A percentile compares a stretch with the other conserved stretches of the same genome.
These are phyloP conservation scores for Dasyurus viverrinus DNA, from an alignment of 2,113 vertebrate species.

Conservation along the genomic window DNA sequence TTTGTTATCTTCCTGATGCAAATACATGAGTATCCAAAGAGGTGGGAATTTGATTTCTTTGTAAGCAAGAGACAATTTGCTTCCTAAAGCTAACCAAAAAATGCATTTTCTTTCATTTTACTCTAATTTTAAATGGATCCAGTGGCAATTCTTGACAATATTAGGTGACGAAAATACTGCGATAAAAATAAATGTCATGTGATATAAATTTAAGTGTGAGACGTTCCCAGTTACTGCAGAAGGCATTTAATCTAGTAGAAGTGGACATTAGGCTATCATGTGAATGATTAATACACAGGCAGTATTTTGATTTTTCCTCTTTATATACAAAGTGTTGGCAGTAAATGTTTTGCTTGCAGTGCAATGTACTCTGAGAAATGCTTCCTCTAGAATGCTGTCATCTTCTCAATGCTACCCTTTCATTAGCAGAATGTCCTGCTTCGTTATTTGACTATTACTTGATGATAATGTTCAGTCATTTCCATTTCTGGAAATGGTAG, in stretches of 20 bases:
- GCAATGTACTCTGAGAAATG: background rate
- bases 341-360: background rate
- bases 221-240: background rate
- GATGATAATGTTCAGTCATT: background rate
- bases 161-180: slow-evolving; percentile 11
- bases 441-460: background rate
- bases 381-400: background rate
- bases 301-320: slow-evolving; percentile 8
- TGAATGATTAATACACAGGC: slow-evolving; percentile 22
- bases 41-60: slow-evolving; percentile 29
- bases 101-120: background rate
- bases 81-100: slow-evolving; percentile 18
- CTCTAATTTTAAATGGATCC: slow-evolving; percentile 13
- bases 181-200: slow-evolving; percentile 17
- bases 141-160: background rate
- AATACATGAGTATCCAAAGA: slow-evolving; percentile 26
- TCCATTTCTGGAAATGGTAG: background rate
- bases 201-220: slow-evolving; percentile 1
- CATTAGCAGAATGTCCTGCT: background rate
- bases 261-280: background rate
- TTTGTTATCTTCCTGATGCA: background rate
- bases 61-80: slow-evolving; percentile 32
- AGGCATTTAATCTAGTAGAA: background rate
- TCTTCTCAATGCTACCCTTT: background rate
- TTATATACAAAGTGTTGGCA: slow-evolving; percentile 23